Percentiles rank a stretch among this genome's conserved stretches.
Evolutionary conservation across 2,888 invertebrate species (phyloP).

Genomic region (Thecocarcelia acutangulata): DNA sequence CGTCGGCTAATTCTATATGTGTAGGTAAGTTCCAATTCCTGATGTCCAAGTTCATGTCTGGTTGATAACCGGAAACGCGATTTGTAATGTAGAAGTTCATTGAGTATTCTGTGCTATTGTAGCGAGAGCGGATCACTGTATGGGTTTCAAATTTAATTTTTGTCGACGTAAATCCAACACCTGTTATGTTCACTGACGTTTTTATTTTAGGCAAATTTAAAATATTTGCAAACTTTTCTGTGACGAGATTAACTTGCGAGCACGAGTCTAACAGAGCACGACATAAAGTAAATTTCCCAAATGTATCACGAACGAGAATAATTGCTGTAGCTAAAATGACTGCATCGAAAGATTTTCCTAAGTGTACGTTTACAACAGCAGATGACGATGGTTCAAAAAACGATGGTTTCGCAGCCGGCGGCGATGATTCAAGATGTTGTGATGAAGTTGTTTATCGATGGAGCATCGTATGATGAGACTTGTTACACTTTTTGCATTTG

Average conservation of each 20-base stretch:
- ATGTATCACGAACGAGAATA: background rate
- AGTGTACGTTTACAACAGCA: slow-evolving; percentile 1
- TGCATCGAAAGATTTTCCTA: slow-evolving; percentile 6
- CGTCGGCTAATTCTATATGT: slow-evolving; percentile 49
- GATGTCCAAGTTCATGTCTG: slow-evolving; percentile 42
- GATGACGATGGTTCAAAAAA: background rate
- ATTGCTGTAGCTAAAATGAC: no score
- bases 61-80: slow-evolving; percentile 41
- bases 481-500: no score
- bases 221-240: slow-evolving; percentile 35
- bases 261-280: slow-evolving; percentile 52
- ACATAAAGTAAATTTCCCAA: slow-evolving; percentile 3
- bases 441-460: slow-evolving; percentile 28
- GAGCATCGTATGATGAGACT: slow-evolving; percentile 49
- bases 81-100: slow-evolving; percentile 23
- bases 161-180: slow-evolving; percentile 42
- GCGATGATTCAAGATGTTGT: background rate
- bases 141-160: slow-evolving; percentile 52
- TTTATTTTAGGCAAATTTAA: slow-evolving; percentile 35
- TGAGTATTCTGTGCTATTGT: slow-evolving; percentile 14
- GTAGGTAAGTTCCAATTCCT: slow-evolving; percentile 49
- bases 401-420: no score
- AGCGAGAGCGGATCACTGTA: slow-evolving; percentile 51
- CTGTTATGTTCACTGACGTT: slow-evolving; percentile 42
- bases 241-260: slow-evolving; percentile 60